Percentiles rank a stretch among this genome's conserved stretches.
Evolutionary conservation across 1,140 invertebrate genomes (phyloP).

Genomic region (Brevipalpus yothersi): DNA sequence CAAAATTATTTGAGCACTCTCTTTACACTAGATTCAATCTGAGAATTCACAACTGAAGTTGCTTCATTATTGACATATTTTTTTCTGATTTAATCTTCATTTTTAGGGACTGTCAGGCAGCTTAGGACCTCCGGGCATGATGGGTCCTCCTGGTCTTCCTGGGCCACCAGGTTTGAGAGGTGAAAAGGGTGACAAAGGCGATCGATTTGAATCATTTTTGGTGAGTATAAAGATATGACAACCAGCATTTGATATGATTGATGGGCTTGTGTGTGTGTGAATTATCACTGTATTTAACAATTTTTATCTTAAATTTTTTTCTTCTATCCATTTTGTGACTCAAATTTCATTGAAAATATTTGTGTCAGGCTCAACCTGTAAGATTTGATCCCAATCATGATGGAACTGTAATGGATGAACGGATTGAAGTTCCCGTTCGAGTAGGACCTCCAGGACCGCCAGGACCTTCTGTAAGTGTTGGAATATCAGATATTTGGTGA

Average conservation of each 20-base stretch:
- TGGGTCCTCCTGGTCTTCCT: conserved; percentile 56
- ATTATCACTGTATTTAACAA: too few relatives aligned
- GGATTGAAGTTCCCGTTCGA: too few relatives aligned
- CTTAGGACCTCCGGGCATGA: conserved; percentile 61
- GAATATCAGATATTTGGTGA: not conserved
- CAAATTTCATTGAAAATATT: not conserved
- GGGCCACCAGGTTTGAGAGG: conserved; percentile 51
- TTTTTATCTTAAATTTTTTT: not conserved
- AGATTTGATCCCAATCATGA: conserved; percentile 2
- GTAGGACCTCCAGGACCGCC: conserved; percentile 50
- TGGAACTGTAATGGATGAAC: conserved; percentile 21
- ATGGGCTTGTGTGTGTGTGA: too few relatives aligned
- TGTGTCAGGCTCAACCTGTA: not conserved
- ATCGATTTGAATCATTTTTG: conserved; percentile 51
- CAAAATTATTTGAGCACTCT: too few relatives aligned
- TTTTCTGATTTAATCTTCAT: not conserved
- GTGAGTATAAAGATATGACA: conserved; percentile 28
- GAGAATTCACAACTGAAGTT: not conserved
- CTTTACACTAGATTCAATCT: not conserved
- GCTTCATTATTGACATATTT: conserved; percentile 10
- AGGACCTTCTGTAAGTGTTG: conserved; percentile 26
- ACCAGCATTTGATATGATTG: too few relatives aligned
- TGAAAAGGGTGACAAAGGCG: conserved; percentile 43
- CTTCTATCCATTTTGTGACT: not conserved
- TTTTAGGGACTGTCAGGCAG: conserved; percentile 39